Base-by-base conservation (phyloP, 2,113 vertebrate species). In the Poecile atricapillus region DNA sequence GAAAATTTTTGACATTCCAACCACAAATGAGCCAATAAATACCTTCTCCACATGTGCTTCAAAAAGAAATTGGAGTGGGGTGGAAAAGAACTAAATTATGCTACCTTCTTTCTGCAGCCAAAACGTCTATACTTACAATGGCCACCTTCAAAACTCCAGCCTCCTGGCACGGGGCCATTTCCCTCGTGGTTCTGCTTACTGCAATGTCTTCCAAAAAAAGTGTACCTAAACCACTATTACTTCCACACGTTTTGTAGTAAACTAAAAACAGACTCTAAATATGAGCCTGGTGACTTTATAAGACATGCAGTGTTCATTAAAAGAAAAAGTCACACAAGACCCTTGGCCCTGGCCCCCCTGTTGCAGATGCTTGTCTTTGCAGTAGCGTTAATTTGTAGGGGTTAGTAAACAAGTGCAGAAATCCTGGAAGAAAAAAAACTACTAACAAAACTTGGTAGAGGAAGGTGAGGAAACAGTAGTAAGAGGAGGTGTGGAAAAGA, bases 1-100 rank as follows among this genome's bases (percentile, higher is more conserved):
- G 98, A 98, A 98, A 98, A 99, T 98, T 98, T 98, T 98, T 99
- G 96, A 98, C 98, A 99, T 99, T 99, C 98, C 98, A 98, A 97
- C 98, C 98, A 98, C 98, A 98, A 99, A 98, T 98, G 98, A 98
- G 98, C 98, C 98, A 98, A 98, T 98, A 98, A 98, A 98, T 98
- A 98, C 98, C 98, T 99, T 99, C 98, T 98, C 98, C 98, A 98
- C 98, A 98, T 98, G 98, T 98, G 98, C 98, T 98, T 98, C 97
- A 98, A 98, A 98, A 98, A 98, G 97, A 98, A 97, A 98, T 97
- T 97, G 97, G 97, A 98, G 97, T 94, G 96, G 95, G 97, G 95
- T 97, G 94, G 97, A 98, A 98, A 97, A 97, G 97, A 98, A 97
- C 98, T 97, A 98, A 98, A 98, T 98, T 98, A 98, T 97, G 97